These are phyloP conservation scores for Meda fulgida DNA, from an alignment of 2,797 vertebrate species.

Conservation along the genomic window DNA sequence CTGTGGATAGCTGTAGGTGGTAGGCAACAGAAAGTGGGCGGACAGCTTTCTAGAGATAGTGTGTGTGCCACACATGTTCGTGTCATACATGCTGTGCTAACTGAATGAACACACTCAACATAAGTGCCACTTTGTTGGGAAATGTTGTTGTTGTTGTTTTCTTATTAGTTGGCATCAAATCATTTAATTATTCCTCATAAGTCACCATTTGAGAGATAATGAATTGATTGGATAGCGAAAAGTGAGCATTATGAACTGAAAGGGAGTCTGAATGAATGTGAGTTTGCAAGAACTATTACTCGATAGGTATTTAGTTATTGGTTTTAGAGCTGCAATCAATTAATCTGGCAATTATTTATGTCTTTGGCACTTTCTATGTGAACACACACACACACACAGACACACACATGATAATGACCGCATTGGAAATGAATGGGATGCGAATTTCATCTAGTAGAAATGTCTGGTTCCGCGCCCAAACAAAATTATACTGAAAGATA, in stretches of 20 bases:
- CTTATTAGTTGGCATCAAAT: background rate
- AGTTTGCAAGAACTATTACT: background rate
- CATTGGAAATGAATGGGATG: background rate
- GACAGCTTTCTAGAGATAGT: constrained; percentile 30
- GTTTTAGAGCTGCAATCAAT: background rate
- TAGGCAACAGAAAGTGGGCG: constrained; percentile 22
- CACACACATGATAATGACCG: background rate
- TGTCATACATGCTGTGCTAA: constrained; percentile 5
- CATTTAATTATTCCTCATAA: background rate
- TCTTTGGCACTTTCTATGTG: background rate
- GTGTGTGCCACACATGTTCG: constrained; percentile 43
- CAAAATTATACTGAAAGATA: background rate
- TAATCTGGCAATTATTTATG: background rate
- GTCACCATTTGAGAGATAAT: background rate
- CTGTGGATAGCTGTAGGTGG: constrained; percentile 8
- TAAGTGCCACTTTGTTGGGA: background rate
- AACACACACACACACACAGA: background rate
- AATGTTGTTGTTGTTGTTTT: background rate
- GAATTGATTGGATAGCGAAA: background rate
- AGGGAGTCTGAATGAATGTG: background rate
- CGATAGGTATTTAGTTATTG: background rate
- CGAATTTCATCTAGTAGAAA: background rate
- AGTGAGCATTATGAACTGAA: background rate
- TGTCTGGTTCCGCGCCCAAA: background rate
- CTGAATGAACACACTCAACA: constrained; percentile 24